These are phyloP conservation scores for Drosophila setosimentum DNA, from an alignment of 2,888 invertebrate species.

Conservation along the genomic window DNA sequence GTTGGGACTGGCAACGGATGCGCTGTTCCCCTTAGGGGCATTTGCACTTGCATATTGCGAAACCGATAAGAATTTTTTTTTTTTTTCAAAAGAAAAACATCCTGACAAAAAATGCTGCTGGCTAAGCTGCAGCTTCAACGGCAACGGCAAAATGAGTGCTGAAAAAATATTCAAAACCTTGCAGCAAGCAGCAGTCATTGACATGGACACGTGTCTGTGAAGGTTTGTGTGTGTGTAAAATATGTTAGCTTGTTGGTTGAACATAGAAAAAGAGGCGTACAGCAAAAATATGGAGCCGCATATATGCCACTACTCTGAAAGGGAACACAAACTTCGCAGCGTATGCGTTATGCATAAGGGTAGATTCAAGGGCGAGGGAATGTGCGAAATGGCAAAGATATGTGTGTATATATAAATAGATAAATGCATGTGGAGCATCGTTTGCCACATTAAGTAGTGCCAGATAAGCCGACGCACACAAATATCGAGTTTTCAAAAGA, in stretches of 20 bases:
- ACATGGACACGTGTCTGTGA: slow-evolving; percentile 70
- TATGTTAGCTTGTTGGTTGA: slow-evolving; percentile 81
- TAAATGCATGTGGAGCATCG: slow-evolving; percentile 50
- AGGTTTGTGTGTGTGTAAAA: slow-evolving; percentile 68
- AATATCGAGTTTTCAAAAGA: slow-evolving; percentile 35
- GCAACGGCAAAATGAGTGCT: slow-evolving; percentile 35
- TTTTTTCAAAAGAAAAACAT: slow-evolving; percentile 78
- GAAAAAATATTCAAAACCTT: slow-evolving; percentile 74
- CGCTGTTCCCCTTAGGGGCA: slow-evolving; percentile 71
- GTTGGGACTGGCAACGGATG: slow-evolving; percentile 48
- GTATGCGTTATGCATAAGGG: slow-evolving; percentile 67
- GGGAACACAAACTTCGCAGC: slow-evolving; percentile 40
- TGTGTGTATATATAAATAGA: slow-evolving; percentile 40
- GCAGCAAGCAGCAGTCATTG: slow-evolving; percentile 66
- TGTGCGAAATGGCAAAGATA: slow-evolving; percentile 46
- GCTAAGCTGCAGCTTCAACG: slow-evolving; percentile 61
- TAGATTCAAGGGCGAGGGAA: not conserved
- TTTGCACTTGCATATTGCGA: slow-evolving; percentile 74
- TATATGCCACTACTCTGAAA: slow-evolving; percentile 51
- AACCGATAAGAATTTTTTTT: slow-evolving; percentile 80
- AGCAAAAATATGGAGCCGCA: slow-evolving; percentile 74
- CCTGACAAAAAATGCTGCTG: slow-evolving; percentile 68
- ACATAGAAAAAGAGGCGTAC: slow-evolving; percentile 62
- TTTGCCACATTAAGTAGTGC: slow-evolving; percentile 53
- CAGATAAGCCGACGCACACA: slow-evolving; percentile 29